Evolutionary conservation across 1,140 invertebrate genomes (phyloP), one percentile per base, ranked within the genome.

Genomic region (Cotesia typhae): DNA sequence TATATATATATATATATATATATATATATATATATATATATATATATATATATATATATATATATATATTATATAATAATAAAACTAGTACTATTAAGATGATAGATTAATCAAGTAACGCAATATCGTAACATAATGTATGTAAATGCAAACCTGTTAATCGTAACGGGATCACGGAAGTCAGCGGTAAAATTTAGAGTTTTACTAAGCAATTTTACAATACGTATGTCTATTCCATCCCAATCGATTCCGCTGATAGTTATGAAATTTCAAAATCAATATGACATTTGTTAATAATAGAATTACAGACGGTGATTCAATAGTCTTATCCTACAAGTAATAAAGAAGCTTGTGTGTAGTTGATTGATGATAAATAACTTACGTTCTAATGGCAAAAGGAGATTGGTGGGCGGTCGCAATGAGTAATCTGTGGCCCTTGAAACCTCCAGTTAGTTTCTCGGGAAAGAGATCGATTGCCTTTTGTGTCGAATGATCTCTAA

Each of bases 171-270:
- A 77, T 92, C 91, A 17, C 87, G 82, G 67, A 92, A 89, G 76
- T 92, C 92, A 5, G 90, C 85, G 0, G 91, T 90, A 75, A 94
- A 93, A 81, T 93, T 93, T 59, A 92, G 88, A 65, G 88, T 86
- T 73, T 88, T 79, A 0, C 89, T 87, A 6, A 93, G 81, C 57
- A 92, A 76, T 51, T 87, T 87, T 0, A 93, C 74, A 36, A 93
- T 76, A 74, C 90, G 85, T 52, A 91, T 83, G 87, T 94, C 93
- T 28, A 92, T 83, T 7, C 92, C 92, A 81, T 93, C 92, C 90
- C 90, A 92, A 17, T 81, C 75, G 0, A 88, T 80, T 74, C 86
- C 81, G 9, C 85, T 85, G 67, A 88, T 87, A 14, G 83, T 85
- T 59, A 84, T 83, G 68, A 84, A 79, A 64, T 75, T 77, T 70